phyloP scores from a whole-genome alignment of 2,888 invertebrate genomes.

The Cantharis rustica region DNA sequence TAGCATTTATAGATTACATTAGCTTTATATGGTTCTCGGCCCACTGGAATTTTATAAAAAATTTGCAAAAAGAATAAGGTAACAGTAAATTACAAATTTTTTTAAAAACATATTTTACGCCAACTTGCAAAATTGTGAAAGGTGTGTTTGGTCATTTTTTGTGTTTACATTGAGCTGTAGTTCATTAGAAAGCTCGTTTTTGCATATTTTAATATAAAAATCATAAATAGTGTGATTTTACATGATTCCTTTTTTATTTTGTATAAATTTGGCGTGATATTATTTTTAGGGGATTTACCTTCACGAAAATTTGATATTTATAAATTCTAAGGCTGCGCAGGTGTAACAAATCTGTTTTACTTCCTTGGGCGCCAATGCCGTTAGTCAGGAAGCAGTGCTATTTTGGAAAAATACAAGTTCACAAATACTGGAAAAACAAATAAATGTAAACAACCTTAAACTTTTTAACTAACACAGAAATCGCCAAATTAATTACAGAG shows the following conservation, averaged over 20 bases:
- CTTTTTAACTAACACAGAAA: no score
- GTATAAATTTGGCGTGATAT: not conserved
- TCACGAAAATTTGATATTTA: not conserved
- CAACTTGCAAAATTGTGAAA: not conserved
- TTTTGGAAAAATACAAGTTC: not conserved
- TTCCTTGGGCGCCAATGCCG: not conserved
- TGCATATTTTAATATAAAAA: not conserved
- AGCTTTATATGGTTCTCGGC: not conserved
- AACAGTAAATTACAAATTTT: not conserved
- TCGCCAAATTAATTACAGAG: no score
- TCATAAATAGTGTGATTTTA: not conserved
- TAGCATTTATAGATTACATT: not conserved
- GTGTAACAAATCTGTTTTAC: not conserved
- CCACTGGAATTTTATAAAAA: not conserved
- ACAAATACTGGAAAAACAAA: no score
- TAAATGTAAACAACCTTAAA: not conserved
- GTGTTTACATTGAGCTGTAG: not conserved
- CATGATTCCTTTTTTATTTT: not conserved
- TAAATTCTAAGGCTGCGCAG: not conserved
- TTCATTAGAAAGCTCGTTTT: not conserved
- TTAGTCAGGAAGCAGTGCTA: not conserved
- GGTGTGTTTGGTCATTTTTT: conserved; percentile 1
- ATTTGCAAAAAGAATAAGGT: not conserved
- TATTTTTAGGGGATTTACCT: not conserved
- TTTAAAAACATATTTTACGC: conserved; percentile 1